These are phyloP conservation scores for Eurystomus gularis DNA, from an alignment of 2,113 vertebrate species.

Conservation along the genomic window DNA sequence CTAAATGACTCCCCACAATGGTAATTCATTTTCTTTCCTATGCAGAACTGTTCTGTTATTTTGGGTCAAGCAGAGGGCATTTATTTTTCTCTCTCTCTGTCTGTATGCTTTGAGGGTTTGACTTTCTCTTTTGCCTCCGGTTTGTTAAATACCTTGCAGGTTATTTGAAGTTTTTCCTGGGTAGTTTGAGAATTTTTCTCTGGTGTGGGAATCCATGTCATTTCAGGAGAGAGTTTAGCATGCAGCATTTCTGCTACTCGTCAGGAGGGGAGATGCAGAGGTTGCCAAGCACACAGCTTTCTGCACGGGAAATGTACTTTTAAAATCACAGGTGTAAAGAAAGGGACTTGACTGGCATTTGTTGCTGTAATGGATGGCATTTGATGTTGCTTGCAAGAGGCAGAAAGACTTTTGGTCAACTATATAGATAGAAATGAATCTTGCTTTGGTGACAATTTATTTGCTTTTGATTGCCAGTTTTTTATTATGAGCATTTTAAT, in stretches of 20 bases:
- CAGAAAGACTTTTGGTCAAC: conserved; percentile 12
- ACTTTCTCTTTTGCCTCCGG: background rate
- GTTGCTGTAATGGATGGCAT: background rate
- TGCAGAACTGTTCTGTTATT: conserved; percentile 36
- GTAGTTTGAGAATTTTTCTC: conserved; percentile 30
- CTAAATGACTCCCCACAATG: conserved; percentile 51
- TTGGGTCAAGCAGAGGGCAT: conserved; percentile 33
- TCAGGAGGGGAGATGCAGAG: conserved; percentile 56
- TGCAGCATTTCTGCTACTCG: conserved; percentile 42
- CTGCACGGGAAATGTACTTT: conserved; percentile 51
- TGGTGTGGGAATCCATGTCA: conserved; percentile 24
- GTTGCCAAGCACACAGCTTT: conserved; percentile 53
- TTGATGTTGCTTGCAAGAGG: background rate
- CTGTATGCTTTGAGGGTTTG: background rate
- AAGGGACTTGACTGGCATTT: background rate
- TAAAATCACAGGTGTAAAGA: conserved; percentile 38
- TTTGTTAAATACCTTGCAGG: conserved; percentile 44
- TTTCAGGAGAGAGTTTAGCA: conserved; percentile 50
- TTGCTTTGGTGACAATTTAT: background rate
- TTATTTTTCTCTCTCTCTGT: background rate
- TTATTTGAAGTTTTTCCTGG: conserved; percentile 64
- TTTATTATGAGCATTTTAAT: background rate
- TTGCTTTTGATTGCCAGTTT: background rate
- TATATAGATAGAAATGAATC: background rate
- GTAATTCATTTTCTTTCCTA: conserved; percentile 63